Conservation (phyloP, 92 coral and sea anemone genomes). For the Heliopora coerulea region DNA sequence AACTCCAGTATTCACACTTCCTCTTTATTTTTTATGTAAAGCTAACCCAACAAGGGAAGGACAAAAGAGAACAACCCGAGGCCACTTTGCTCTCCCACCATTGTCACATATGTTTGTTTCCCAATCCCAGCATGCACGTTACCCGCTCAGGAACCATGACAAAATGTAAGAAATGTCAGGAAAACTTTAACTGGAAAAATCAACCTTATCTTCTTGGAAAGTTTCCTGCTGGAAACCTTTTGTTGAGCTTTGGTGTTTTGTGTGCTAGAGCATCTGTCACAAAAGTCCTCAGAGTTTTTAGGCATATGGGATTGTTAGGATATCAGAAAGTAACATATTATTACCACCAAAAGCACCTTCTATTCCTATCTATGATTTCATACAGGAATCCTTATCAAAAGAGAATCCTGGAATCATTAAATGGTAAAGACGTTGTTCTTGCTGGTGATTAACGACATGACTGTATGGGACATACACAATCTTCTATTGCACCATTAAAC, state of each 20-base stretch:
- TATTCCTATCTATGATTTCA: constrained; percentile 41
- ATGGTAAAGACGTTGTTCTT: constrained; percentile 44
- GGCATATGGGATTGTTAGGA: constrained; percentile 9
- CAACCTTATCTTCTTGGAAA: constrained; percentile 21
- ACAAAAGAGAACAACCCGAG: constrained; percentile 56
- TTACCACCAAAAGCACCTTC: constrained; percentile 52
- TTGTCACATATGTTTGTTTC: constrained; percentile 59
- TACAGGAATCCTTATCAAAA: constrained; percentile 32
- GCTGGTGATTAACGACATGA: constrained; percentile 59
- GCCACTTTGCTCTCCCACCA: constrained; percentile 62
- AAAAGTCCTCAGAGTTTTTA: constrained; percentile 8
- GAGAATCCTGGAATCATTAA: constrained; percentile 23
- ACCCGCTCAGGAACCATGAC: constrained; percentile 30
- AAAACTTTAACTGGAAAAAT: constrained; percentile 11
- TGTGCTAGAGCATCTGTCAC: constrained; percentile 24
- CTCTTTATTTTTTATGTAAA: no score
- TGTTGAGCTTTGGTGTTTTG: constrained; percentile 1
- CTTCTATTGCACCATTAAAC: background rate
- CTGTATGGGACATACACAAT: constrained; percentile 45
- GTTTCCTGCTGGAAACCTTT: constrained; percentile 34
- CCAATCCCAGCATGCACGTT: constrained; percentile 35
- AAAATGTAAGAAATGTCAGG: constrained; percentile 14
- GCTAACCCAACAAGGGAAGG: constrained; percentile 40
- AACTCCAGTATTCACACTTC: no score
- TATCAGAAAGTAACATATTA: constrained; percentile 46